These are phyloP conservation scores for Megalurothrips usitatus DNA, from an alignment of 2,888 invertebrate species.

Conservation along the genomic window DNA sequence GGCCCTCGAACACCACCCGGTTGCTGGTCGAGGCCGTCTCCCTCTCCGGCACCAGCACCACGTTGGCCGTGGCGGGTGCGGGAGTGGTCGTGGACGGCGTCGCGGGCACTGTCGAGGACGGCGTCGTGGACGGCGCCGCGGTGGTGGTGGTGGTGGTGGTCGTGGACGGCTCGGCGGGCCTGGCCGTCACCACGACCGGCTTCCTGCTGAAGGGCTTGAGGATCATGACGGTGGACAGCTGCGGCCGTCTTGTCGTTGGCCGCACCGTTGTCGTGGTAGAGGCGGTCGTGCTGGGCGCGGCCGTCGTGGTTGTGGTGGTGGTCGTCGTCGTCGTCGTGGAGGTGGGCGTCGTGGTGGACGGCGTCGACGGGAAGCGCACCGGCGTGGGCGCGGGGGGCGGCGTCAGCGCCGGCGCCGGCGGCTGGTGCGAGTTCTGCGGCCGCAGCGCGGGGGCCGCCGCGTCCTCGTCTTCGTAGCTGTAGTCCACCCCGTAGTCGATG, in stretches of 20 bases:
- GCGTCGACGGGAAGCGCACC: neutral
- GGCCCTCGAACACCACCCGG: neutral
- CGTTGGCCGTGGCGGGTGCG: neutral
- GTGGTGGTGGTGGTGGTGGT: constrained; percentile 21
- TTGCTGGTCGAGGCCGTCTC: neutral
- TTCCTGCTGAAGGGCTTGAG: neutral
- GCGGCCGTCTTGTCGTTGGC: neutral
- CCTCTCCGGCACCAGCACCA: constrained; percentile 7
- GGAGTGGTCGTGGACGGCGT: neutral
- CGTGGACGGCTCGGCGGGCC: constrained; percentile 29
- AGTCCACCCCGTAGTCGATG: constrained; percentile 7
- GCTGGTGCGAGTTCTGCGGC: constrained; percentile 19
- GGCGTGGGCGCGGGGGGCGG: constrained; percentile 24
- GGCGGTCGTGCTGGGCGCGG: neutral
- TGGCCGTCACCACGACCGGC: neutral
- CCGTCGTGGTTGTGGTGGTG: neutral
- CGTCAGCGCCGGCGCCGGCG: neutral
- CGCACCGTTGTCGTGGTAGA: neutral
- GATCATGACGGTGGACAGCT: constrained; percentile 16
- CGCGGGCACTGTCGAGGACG: neutral
- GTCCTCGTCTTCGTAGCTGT: constrained; percentile 15
- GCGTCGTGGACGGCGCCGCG: neutral
- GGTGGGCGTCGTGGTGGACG: constrained; percentile 29
- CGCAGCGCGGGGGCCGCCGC: neutral
- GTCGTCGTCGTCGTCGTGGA: constrained; percentile 28